Evolutionary conservation across 1,140 invertebrate genomes (phyloP), one percentile per base, ranked within the genome.

Genomic region (Thaumatotibia leucotreta): DNA sequence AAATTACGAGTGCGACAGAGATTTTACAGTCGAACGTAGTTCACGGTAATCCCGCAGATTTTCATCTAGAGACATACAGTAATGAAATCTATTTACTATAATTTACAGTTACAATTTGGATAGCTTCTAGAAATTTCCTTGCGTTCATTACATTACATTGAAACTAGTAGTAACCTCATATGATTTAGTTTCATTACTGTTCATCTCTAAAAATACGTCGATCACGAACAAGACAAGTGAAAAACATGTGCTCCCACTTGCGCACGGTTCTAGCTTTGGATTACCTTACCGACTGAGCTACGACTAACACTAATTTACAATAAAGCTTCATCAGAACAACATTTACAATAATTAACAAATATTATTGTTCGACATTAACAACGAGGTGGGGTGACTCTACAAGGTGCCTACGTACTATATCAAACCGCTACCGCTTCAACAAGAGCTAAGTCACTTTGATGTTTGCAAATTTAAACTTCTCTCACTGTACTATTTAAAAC

Each of bases 271-370:
- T 80, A 82, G 77, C 87, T 89, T 89, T 89, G 87, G 85, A 87
- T 84, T 73, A 81, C 83, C 79, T 78, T 79, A 84, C 82, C 80
- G 68, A 80, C 74, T 71, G 70, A 49, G 20, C 79, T 82, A 84
- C 69, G 73, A 70, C 76, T 86, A 83, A 80, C 67, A 82, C 84
- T 87, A 87, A 79, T 83, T 84, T 86, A 87, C 75, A 85, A 87
- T 90, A 90, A 90, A 89, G 87, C 87, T 88, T 90, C 45, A 81
- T 80, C 78, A 84, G 79, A 88, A 85, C 82, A 86, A 86, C 83
- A 83, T 85, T 82, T 83, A 84, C 78, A 86, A 78, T 80, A 71
- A 82, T 74, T 82, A 86, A 85, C 81, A 82, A 67, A 79, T 78
- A 72, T 77, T 71, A 79, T 82, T 80, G 69, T 79, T 81, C 70